Conservation (phyloP, 2,888 invertebrate species). For the Stramonita haemastoma region DNA sequence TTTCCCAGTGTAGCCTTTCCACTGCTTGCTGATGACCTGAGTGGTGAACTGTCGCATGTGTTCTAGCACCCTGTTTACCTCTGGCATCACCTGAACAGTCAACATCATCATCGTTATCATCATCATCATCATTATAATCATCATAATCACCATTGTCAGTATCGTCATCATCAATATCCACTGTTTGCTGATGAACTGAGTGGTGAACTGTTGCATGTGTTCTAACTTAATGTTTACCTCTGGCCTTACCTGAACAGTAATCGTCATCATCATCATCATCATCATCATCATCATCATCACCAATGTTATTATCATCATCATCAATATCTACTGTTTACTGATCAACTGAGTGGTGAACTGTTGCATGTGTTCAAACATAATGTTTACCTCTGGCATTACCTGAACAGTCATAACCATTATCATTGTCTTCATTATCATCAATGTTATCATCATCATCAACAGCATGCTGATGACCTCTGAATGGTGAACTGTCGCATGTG, state of each 20-base stretch:
- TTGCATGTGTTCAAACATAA: conserved; percentile 95
- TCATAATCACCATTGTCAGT: too few relatives aligned
- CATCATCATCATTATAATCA: too few relatives aligned
- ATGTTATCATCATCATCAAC: conserved; percentile 78
- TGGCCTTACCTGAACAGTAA: conserved; percentile 82
- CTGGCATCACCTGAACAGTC: conserved; percentile 84
- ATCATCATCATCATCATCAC: too few relatives aligned
- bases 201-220: conserved; percentile 96
- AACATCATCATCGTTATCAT: not conserved
- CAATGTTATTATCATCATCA: too few relatives aligned
- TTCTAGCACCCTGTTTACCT: conserved; percentile 91
- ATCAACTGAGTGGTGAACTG: conserved; percentile 88
- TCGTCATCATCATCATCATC: too few relatives aligned
- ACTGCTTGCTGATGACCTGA: conserved; percentile 82
- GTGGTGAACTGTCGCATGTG: conserved; percentile 97
- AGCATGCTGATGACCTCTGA: conserved; percentile 82
- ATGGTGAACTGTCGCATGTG: conserved; percentile 97
- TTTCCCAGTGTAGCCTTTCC: conserved; percentile 91
- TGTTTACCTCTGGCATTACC: conserved; percentile 92
- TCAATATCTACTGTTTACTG: conserved; percentile 80
- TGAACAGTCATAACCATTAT: conserved; percentile 52
- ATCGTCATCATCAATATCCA: conserved; percentile 77
- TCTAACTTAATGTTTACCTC: conserved; percentile 92
- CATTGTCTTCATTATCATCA: too few relatives aligned
- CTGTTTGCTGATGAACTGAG: conserved; percentile 82